A percentile compares a stretch with the other conserved stretches of the same genome.
phyloP scores from a whole-genome alignment of 2,113 vertebrate genomes.

The Entomyzon cyanotis region DNA sequence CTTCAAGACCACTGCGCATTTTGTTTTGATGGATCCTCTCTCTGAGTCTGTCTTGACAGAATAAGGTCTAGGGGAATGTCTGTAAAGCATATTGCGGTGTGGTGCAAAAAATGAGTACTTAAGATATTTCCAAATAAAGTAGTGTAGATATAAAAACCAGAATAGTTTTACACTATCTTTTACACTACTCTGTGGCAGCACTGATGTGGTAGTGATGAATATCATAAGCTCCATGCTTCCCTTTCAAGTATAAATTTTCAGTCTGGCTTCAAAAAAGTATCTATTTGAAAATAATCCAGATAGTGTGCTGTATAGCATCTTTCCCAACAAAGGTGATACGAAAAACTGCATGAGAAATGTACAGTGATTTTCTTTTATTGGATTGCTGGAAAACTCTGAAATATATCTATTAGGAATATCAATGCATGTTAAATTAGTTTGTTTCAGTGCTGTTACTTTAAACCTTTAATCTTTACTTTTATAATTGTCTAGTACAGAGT shows the following conservation, averaged over 20 bases:
- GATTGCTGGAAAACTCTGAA: background rate
- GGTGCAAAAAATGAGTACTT: background rate
- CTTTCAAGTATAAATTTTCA: background rate
- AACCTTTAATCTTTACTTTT: background rate
- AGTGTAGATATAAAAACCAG: background rate
- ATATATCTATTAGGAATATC: background rate
- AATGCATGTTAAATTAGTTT: background rate
- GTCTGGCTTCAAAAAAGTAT: background rate
- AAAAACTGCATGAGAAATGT: background rate
- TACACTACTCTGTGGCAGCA: background rate
- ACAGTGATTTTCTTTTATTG: background rate
- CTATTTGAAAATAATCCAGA: background rate
- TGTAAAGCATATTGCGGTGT: background rate
- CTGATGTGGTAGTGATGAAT: background rate
- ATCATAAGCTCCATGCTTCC: background rate
- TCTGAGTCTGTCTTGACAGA: background rate
- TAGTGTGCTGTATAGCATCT: background rate
- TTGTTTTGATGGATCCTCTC: background rate
- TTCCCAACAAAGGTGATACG: background rate
- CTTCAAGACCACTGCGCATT: background rate
- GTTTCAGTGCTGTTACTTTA: background rate
- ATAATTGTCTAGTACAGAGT: background rate
- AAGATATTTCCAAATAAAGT: background rate
- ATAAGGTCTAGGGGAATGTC: background rate
- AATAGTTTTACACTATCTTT: background rate